Conservation (phyloP, 2,888 invertebrate genomes). For the Drosophila colorata region DNA sequence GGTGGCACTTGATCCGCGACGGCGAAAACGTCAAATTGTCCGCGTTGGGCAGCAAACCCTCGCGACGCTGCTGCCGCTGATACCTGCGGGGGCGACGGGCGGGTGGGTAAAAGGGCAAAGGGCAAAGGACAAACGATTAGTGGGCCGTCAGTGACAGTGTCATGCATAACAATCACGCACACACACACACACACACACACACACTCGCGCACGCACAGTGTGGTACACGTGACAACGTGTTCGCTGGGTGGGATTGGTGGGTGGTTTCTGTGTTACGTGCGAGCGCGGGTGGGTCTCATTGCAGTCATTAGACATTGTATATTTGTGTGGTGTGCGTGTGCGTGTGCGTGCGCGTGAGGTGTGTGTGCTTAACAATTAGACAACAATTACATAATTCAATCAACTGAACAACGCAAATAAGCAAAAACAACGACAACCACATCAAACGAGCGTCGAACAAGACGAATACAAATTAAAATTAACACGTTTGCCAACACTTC, state of each 20-base stretch:
- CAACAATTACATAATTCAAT: constrained; percentile 79
- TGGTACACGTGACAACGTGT: constrained; percentile 9
- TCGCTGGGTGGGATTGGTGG: background rate
- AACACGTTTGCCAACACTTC: constrained; percentile 24
- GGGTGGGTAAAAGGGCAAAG: constrained; percentile 6
- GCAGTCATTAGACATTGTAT: constrained; percentile 33
- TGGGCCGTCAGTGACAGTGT: constrained; percentile 28
- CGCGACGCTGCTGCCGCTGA: constrained; percentile 84
- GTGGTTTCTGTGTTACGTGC: constrained; percentile 13
- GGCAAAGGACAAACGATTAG: constrained; percentile 55
- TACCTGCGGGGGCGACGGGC: constrained; percentile 72
- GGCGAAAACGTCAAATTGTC: constrained; percentile 85
- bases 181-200: constrained; percentile 1
- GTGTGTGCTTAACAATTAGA: constrained; percentile 71
- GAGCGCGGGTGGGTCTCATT: constrained; percentile 5
- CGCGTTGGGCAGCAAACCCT: constrained; percentile 84
- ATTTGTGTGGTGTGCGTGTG: constrained; percentile 11
- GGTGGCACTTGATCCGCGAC: constrained; percentile 85
- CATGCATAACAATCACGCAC: constrained; percentile 32
- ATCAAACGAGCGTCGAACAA: constrained; percentile 42
- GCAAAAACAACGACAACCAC: constrained; percentile 54
- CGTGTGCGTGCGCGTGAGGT: constrained; percentile 21
- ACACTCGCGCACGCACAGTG: constrained; percentile 3
- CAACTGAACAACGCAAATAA: constrained; percentile 72
- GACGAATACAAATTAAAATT: constrained; percentile 51